These are phyloP conservation scores for Myotis pilosus DNA, from an alignment of 2,797 vertebrate genomes.

Conservation along the genomic window DNA sequence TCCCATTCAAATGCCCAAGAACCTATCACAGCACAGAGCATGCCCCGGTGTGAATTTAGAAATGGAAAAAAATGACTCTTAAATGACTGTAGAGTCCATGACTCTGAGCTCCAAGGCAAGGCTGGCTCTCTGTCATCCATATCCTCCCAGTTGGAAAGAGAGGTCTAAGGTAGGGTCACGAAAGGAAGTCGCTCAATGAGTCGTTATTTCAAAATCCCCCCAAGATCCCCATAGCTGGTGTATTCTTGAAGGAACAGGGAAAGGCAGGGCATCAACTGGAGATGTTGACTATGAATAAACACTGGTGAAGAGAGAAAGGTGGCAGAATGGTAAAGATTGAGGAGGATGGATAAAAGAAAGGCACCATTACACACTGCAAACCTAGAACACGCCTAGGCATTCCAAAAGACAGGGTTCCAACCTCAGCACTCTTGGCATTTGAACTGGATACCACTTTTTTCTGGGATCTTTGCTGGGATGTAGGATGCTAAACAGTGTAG, in stretches of 20 bases:
- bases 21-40: fast-evolving
- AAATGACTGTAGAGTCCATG: background rate
- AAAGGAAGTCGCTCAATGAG: background rate
- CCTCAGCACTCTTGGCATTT: background rate
- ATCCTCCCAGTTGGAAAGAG: background rate
- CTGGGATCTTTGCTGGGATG: background rate
- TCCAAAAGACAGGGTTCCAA: background rate
- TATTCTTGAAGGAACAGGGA: background rate
- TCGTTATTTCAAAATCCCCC: background rate
- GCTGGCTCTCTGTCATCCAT: background rate
- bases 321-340: background rate
- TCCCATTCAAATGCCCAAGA: background rate
- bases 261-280: background rate
- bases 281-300: background rate
- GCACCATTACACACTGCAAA: background rate
- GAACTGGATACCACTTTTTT: background rate
- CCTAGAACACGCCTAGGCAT: fast-evolving
- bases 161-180: background rate
- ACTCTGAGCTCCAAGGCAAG: background rate
- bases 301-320: background rate
- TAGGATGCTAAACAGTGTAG: background rate
- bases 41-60: background rate
- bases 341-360: background rate
- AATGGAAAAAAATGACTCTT: background rate
- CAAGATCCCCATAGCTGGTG: background rate